A percentile compares a stretch with the other conserved stretches of the same genome.
phyloP scores from a whole-genome alignment of 1,140 invertebrate species.

The Eupristina koningsbergeri region DNA sequence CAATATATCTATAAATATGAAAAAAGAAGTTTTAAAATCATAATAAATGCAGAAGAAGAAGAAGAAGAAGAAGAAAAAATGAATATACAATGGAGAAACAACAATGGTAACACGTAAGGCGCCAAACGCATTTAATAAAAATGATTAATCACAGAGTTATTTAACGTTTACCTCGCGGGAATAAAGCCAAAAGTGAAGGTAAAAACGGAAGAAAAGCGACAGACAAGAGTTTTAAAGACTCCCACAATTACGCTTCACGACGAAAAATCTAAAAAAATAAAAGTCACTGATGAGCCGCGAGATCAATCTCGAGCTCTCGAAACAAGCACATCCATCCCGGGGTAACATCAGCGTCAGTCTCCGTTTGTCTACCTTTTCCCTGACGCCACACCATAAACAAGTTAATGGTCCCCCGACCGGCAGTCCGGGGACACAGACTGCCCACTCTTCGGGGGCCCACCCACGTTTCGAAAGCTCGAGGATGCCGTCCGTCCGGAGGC shows the following conservation, averaged over 20 bases:
- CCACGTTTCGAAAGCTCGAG: slow-evolving; percentile 57
- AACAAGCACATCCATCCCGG: background rate
- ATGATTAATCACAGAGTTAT: no score
- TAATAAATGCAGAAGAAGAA: no score
- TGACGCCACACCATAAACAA: slow-evolving; percentile 29
- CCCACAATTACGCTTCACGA: no score
- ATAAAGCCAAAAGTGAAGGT: background rate
- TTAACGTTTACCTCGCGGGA: no score
- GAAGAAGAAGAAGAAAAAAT: no score
- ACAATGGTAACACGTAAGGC: no score
- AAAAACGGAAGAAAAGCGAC: background rate
- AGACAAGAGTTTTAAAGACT: background rate
- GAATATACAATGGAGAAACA: no score
- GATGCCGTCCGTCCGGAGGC: background rate
- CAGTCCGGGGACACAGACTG: slow-evolving; percentile 49
- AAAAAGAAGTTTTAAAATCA: no score
- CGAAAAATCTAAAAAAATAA: slow-evolving; percentile 5
- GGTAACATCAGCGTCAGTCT: background rate
- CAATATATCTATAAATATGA: no score
- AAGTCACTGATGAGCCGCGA: background rate
- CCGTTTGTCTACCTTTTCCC: background rate
- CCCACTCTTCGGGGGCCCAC: slow-evolving; percentile 61
- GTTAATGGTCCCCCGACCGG: slow-evolving; percentile 30
- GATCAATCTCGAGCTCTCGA: background rate
- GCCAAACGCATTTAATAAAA: no score